A percentile compares a stretch with the other conserved stretches of the same genome.
Evolutionary conservation across 2,888 invertebrate species (phyloP).

Genomic region (Tuberolachnus salignus): DNA sequence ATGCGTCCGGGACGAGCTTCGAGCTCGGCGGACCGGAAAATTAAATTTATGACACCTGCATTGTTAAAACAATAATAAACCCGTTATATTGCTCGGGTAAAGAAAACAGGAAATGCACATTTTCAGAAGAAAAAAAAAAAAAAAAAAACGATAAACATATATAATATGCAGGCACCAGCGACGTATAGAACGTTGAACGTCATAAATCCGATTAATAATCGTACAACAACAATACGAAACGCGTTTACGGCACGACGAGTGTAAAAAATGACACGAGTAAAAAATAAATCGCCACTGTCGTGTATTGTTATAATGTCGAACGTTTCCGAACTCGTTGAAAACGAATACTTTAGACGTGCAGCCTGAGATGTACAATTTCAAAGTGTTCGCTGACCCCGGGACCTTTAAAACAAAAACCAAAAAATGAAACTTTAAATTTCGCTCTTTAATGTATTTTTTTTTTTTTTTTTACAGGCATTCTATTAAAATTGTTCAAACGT

Average conservation of each 20-base stretch:
- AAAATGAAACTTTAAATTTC: no score
- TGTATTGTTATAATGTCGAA: no score
- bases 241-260: not conserved
- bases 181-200: no score
- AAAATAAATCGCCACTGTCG: no score
- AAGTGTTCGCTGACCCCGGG: no score
- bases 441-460: no score
- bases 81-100: conserved; percentile 11
- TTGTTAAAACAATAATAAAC: conserved; percentile 46
- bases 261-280: not conserved
- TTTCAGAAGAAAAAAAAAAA: not conserved
- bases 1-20: conserved; percentile 22
- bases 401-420: no score
- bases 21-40: conserved; percentile 50
- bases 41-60: conserved; percentile 53
- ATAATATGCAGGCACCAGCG: not conserved
- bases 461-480: no score
- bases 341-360: no score
- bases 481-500: no score
- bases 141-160: conserved; percentile 30
- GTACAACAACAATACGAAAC: not conserved
- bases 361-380: no score
- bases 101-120: conserved; percentile 29
- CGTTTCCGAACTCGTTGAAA: no score
- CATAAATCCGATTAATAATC: not conserved